Evolutionary conservation across 1,140 invertebrate species (phyloP), one percentile per base, ranked within the genome.

Genomic region (Dolichoris vasculosae): DNA sequence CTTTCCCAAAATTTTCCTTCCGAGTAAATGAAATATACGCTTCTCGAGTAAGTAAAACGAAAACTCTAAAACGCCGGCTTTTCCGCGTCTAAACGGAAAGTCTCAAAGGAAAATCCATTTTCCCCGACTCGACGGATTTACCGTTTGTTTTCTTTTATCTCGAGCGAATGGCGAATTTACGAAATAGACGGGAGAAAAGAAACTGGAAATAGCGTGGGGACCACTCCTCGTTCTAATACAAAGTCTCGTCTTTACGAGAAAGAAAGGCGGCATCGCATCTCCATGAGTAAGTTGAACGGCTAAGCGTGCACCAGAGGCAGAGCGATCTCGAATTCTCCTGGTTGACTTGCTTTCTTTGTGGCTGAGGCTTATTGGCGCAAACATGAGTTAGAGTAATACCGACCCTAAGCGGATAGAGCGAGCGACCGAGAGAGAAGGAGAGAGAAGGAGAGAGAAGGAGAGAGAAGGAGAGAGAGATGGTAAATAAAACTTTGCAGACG

Each of bases 321-420:
- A n/a, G 32, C 67, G 83, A 78, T 85, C 59, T 81, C 73, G 59
- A 83, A 84, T 73, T 82, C 80, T 82, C 59, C 75, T 40, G 69
- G 32, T 85, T 77, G 79, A 76, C 75, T 46, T 86, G 78, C 40
- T 82, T 48, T 64, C 79, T 86, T 82, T 84, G 9, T 87, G 86
- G 64, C 86, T 51, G 46, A 81, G 84, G 86, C 87, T 89, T 86
- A 90, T 90, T 89, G 89, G 89, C 86, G 88, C 90, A 90, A 92
- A 91, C 89, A 90, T 89, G 89, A 92, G 90, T 90, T 90, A 83
- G 87, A 90, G 90, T 90, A 92, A 92, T 91, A 87, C 83, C 78
- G 43, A 84, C 84, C 82, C 80, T 73, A 55, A 83, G 69, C 51
- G 20, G 48, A 82, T 2, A 40, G 63, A 64, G 38, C 35, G 48